Base-by-base conservation (phyloP, 2,797 vertebrate genomes). In the Anguilla anguilla region DNA sequence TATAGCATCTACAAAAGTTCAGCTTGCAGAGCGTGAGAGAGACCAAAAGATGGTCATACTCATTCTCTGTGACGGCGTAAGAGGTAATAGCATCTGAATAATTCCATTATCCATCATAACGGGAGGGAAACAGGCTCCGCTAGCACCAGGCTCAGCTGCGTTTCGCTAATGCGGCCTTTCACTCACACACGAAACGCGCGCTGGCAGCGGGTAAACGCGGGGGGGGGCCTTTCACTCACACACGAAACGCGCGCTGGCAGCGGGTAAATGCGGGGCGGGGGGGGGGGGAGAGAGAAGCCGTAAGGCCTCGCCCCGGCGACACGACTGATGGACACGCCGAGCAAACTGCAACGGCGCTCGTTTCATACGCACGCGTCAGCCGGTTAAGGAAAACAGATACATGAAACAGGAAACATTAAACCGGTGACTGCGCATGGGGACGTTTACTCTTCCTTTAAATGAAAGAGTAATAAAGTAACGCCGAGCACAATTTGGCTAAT, bases 271-370 rank as follows among this genome's bases (percentile, higher is more conserved):
- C 95, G 94, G 94, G 39, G 35, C 39, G 95, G 96, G 94, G 95
- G 94, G 94, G 95, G 94, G 95, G 96, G 94, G 95, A 94, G 94
- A 95, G 94, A 94, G 94, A 95, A 95, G 93, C 94, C 95, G 94
- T 94, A 94, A 94, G 93, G 94, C 96, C 96, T 96, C 96, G 97
- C 95, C 95, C 95, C 93, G 89, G 93, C 96, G 96, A 97, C 96
- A 97, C 96, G 96, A 97, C 96, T 96, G 96, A 97, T 96, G 96
- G 95, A 95, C 96, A 96, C 95, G 94, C 95, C 96, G 97, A 96
- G 96, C 94, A 97, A 96, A 95, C 94, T 95, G 96, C 95, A 96
- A 95, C 94, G 95, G 96, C 95, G 96, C 94, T 96, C 96, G 94
- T 93, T 95, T 93, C 92, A 95, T 93, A 96, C 94, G 96, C 95